These are phyloP conservation scores for Maccullochella peelii DNA, from an alignment of 2,113 vertebrate genomes.

Conservation along the genomic window DNA sequence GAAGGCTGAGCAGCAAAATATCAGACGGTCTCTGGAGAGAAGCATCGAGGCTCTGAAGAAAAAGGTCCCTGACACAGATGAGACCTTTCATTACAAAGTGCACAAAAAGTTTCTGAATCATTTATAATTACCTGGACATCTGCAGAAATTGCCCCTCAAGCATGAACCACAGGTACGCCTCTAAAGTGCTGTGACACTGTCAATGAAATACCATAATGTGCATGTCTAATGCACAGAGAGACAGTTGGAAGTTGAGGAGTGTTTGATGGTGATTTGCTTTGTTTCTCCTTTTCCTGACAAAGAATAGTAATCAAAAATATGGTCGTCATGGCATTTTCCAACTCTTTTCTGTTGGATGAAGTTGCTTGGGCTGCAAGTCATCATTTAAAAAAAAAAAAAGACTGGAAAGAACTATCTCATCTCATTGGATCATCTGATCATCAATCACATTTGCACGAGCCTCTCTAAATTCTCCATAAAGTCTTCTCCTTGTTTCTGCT, in stretches of 20 bases:
- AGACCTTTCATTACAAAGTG: constrained; percentile 2
- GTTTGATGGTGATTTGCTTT: background rate
- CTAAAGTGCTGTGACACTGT: background rate
- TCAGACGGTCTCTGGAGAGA: constrained; percentile 86
- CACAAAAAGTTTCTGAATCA: background rate
- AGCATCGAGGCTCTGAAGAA: constrained; percentile 81
- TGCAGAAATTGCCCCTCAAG: background rate
- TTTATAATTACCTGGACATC: background rate
- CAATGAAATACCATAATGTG: background rate
- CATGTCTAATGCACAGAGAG: constrained; percentile 1
- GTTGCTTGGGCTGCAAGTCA: constrained; percentile 5
- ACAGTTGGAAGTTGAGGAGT: background rate
- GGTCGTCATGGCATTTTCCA: constrained; percentile 1
- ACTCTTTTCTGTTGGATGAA: constrained; percentile 7
- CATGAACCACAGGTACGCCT: background rate
- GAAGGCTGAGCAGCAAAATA: constrained; percentile 80
- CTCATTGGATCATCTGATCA: constrained; percentile 32
- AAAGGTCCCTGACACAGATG: constrained; percentile 3
- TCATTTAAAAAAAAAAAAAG: constrained; percentile 23
- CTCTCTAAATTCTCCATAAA: constrained; percentile 57
- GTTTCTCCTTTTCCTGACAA: background rate
- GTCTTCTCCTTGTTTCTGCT: constrained; percentile 59
- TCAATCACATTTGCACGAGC: constrained; percentile 52
- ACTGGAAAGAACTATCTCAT: background rate
- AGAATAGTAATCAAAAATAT: background rate